Conservation (phyloP, 2,797 vertebrate genomes). For the Gila robusta region DNA sequence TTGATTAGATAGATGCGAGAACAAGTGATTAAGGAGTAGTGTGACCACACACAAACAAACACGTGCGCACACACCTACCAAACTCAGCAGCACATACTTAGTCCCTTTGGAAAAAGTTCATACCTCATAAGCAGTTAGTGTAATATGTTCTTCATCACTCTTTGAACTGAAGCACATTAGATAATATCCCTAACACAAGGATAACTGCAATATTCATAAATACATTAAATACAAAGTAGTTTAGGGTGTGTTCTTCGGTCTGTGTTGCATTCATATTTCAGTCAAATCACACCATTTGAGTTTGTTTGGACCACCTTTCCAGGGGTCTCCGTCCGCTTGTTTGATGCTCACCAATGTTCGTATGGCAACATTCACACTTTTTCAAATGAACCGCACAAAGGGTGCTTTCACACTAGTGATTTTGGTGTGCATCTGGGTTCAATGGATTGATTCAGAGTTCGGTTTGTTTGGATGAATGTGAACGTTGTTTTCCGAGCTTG, state of each 20-base stretch:
- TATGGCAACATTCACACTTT: not conserved
- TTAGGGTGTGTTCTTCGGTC: not conserved
- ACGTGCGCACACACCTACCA: constrained; percentile 5
- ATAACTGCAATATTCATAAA: not conserved
- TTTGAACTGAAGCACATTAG: not conserved
- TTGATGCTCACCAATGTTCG: not conserved
- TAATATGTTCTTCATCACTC: not conserved
- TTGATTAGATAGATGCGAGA: constrained; percentile 74
- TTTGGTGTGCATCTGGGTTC: not conserved
- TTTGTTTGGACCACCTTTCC: not conserved
- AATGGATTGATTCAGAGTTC: not conserved
- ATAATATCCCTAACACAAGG: not conserved
- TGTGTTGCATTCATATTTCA: not conserved
- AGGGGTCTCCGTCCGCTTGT: not conserved
- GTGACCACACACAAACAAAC: constrained; percentile 58
- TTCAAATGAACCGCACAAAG: not conserved
- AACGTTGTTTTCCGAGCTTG: not conserved
- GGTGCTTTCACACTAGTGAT: not conserved
- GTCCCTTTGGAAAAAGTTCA: not conserved
- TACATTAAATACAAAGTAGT: not conserved
- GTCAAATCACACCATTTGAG: not conserved
- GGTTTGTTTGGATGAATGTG: not conserved
- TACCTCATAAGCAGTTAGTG: not conserved
- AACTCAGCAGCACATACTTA: not conserved
- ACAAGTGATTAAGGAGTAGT: constrained; percentile 78